Base-by-base conservation (phyloP, 2,888 invertebrate species). In the Brenthis daphne region DNA sequence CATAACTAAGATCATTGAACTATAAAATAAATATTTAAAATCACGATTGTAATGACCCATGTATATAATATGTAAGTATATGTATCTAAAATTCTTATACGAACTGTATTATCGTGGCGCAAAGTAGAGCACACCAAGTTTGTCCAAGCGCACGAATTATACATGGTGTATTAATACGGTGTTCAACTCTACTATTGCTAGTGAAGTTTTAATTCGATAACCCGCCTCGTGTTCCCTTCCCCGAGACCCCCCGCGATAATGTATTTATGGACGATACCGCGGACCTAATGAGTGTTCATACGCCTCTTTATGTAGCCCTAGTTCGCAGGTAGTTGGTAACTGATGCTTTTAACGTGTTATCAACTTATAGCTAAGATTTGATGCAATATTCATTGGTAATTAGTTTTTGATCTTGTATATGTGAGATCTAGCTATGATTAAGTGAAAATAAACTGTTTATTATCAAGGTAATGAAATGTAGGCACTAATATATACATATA, bases 251-350 rank as follows among this genome's bases (percentile, higher is more conserved):
- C 74, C 77, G 81, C 86, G 85, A 91, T 91, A 92, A 92, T 87
- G 91, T 92, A 92, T 92, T 92, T 91, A 92, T 90, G 91, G 88
- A 80, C 88, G 89, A 92, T 92, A 90, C 91, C 90, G 83, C 88
- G 88, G 80, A 81, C 84, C 89, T 92, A 92, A 92, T 92, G 92
- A 92, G 92, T 83, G 88, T 81, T 85, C 86, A 86, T 86, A 85
- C 83, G 83, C 86, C 88, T 88, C 89, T 90, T 90, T 89, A 85
- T 86, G 84, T 77, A 80, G 80, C 81, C 84, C 81, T 80, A 76
- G 76, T 79, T 76, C 77, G 75, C 63, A 75, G 73, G 70, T 73
- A 76, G 74, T 75, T 71, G 69, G 71, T 74, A 63, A 70, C 71
- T 73, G 70, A 70, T 70, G 77, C 76, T 74, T 76, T 76, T 79